Conservation (phyloP, 2,113 vertebrate genomes). For the human region DNA sequence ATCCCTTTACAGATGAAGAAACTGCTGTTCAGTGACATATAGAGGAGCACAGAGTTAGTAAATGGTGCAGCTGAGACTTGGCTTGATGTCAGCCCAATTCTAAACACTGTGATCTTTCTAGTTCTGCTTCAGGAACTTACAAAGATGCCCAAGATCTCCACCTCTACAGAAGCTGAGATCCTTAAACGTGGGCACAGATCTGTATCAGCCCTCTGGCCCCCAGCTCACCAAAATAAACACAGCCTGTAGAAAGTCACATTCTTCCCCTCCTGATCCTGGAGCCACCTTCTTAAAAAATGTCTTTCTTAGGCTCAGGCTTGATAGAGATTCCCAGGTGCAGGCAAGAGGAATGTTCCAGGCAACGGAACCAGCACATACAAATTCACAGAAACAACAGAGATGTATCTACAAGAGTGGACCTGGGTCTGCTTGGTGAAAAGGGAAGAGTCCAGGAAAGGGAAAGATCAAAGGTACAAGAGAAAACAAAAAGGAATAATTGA, state of each 20-base stretch:
- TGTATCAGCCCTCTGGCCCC: neutral
- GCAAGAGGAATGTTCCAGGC: neutral
- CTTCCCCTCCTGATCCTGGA: neutral
- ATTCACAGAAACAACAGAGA: neutral
- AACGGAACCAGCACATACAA: neutral
- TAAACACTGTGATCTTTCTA: neutral
- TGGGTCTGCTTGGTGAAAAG: neutral
- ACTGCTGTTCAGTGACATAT: neutral
- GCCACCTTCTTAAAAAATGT: neutral
- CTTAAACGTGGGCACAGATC: neutral
- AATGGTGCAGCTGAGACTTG: neutral
- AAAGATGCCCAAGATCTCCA: neutral
- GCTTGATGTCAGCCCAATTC: neutral
- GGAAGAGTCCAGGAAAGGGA: neutral
- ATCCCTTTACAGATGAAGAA: constrained; percentile 3
- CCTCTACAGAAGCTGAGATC: neutral
- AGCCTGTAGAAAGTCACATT: neutral
- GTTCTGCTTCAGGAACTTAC: neutral
- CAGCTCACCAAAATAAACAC: neutral
- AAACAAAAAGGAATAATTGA: neutral
- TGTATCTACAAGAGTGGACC: neutral
- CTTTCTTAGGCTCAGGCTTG: neutral
- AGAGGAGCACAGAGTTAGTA: neutral
- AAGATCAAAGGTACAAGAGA: neutral
- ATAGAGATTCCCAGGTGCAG: neutral